A percentile compares a stretch with the other conserved stretches of the same genome.
Conservation (phyloP, 2,113 vertebrate genomes). For the Cairina moschata region DNA sequence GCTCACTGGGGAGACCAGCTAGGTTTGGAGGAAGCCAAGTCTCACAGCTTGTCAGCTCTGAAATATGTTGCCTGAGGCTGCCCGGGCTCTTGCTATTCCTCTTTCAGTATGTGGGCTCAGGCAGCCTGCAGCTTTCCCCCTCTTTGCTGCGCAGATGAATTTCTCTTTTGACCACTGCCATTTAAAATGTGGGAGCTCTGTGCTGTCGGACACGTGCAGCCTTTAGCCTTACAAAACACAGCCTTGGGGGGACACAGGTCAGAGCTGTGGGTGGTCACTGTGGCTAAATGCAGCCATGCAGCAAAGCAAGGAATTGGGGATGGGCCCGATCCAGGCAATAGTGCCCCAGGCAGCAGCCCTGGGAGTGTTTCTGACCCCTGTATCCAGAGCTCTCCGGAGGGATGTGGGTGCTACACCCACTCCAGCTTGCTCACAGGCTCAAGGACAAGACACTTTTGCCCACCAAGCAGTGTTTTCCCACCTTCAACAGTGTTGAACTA, state of each 20-base stretch:
- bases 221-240: neutral
- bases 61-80: constrained; percentile 40
- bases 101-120: neutral
- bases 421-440: rapidly evolving
- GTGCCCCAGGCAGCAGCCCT: rapidly evolving
- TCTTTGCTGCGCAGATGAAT: neutral
- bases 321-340: neutral
- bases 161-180: neutral
- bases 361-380: rapidly evolving
- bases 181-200: neutral
- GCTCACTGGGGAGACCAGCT: constrained; percentile 32
- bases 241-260: neutral
- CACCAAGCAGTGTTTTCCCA: too few relatives aligned
- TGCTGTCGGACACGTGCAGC: rapidly evolving
- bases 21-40: constrained; percentile 30
- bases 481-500: neutral
- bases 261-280: rapidly evolving
- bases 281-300: rapidly evolving
- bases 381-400: rapidly evolving
- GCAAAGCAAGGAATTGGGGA: neutral
- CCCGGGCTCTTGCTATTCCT: constrained; percentile 3
- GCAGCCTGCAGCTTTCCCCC: neutral
- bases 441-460: neutral
- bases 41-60: constrained; percentile 44
- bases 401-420: neutral